Evolutionary conservation across 2,888 invertebrate species (phyloP), one percentile per base, ranked within the genome.

Genomic region (Lobophora halterata): DNA sequence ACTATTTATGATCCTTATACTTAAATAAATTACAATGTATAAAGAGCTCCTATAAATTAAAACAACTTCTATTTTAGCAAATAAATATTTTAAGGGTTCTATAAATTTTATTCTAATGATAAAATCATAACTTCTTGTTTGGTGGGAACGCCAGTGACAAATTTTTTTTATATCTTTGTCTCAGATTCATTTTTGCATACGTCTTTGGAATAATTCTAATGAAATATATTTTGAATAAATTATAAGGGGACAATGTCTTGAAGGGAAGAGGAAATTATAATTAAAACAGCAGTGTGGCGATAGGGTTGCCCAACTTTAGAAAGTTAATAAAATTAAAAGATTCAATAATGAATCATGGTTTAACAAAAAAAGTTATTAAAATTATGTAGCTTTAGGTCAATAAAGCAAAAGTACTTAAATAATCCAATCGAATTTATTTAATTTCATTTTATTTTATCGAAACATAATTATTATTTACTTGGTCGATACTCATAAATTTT

Each of bases 161-260:
- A 72, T 58, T 62, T 64, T 63, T 48, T 52, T 55, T 66, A 67
- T 33, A 27, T 27, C 20, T 21, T 80, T 82, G 80, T 83, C 80
- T 80, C 69, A 72, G 65, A 58, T 69, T 79, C 74, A 80, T 79
- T 74, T 83, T 83, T 83, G 79, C 82, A 83, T 85, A 65, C 56
- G 61, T 60, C 63, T 57, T 64, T 58, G 65, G 61, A 69, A 71
- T 75, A 65, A 71, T 71, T 77, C 62, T 76, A 71, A 77, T 72
- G 70, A 71, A 75, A 76, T 72, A 65, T 66, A 70, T n/a, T n/a
- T n/a, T 79, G 80, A 82, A 86, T 83, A 75, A 75, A 85, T 83
- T 85, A 81, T 66, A 52, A 41, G 39, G n/a, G 62, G 69, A 79
- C 81, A 81, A 83, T 81, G 70, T 85, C 85, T 85, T 82, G 61